phyloP scores from a whole-genome alignment of 2,113 vertebrate species.

The Passerina amoena region DNA sequence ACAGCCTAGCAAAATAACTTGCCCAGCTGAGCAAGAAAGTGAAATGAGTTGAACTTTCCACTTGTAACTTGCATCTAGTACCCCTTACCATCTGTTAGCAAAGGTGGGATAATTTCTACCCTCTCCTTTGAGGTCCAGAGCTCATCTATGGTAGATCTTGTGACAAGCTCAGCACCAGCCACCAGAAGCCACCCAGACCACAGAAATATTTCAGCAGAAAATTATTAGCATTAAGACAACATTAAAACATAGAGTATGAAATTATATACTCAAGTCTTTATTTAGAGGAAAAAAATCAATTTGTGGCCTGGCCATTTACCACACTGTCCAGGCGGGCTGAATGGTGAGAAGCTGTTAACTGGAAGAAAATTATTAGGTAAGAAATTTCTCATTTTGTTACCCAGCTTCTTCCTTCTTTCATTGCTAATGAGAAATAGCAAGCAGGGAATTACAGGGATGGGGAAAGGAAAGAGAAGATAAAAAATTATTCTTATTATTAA shows the following conservation, averaged over 20 bases:
- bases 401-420: conserved; percentile 39
- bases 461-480: not conserved
- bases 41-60: not conserved
- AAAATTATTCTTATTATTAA: not conserved
- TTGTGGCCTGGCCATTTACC: not conserved
- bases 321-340: fast-evolving
- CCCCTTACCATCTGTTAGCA: not conserved
- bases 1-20: not conserved
- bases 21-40: fast-evolving
- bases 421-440: conserved; percentile 40
- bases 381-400: conserved; percentile 49
- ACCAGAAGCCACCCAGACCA: not conserved
- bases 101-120: not conserved
- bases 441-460: not conserved
- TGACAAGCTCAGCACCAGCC: not conserved
- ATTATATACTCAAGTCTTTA: not conserved
- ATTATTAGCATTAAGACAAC: not conserved
- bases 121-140: not conserved
- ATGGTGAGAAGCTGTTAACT: conserved; percentile 17
- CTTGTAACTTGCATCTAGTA: not conserved
- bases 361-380: conserved; percentile 49
- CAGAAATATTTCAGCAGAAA: not conserved
- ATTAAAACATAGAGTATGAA: not conserved
- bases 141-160: not conserved
- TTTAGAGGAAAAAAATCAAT: not conserved